Base-by-base conservation (phyloP, 2,113 vertebrate genomes). In the Gnathochromis pfefferi region DNA sequence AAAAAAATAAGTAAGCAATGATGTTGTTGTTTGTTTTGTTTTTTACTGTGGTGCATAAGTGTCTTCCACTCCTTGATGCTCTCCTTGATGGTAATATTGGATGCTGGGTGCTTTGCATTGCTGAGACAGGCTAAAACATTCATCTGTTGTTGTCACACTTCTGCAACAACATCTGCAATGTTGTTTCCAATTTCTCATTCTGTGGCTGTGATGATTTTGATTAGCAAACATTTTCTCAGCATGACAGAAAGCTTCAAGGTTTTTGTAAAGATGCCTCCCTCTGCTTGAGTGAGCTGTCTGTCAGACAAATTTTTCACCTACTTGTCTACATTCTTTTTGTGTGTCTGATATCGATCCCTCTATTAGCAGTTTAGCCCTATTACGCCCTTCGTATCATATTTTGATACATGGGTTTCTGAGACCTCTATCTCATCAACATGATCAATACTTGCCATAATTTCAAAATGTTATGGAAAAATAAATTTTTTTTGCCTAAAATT, bases 1-100 rank as follows among this genome's bases (percentile, higher is more conserved):
- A 58, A 58, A 58, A 58, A 28, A 58, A 58, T 58, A 58, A 58
- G 55, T 31, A 58, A 58, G 55, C 55, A 58, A 58, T 58, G 55
- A 58, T 58, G 55, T 58, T 58, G 55, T 58, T 58, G 4, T 16
- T 58, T 58, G 26, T 28, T 58, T 58, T 57, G 23, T 57, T 28
- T 58, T 58, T 28, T 58, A 28, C 26, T 58, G 55, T 58, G 55
- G 55, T 58, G 26, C 26, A 58, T 58, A 58, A 2, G 55, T 58
- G 55, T 28, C 55, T 58, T 58, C 55, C 55, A 28, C 55, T 58
- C 55, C 23, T 58, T 57, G 55, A 57, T 58, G 23, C 23, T 58
- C 23, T 58, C 13, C 55, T 58, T 31, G 55, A 31, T 6, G 55
- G 55, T 58, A 58, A 58, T 58, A 58, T 58, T 58, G 26, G 55